Base-by-base conservation (phyloP, 2,797 vertebrate genomes). In the Acanthopagrus latus region DNA sequence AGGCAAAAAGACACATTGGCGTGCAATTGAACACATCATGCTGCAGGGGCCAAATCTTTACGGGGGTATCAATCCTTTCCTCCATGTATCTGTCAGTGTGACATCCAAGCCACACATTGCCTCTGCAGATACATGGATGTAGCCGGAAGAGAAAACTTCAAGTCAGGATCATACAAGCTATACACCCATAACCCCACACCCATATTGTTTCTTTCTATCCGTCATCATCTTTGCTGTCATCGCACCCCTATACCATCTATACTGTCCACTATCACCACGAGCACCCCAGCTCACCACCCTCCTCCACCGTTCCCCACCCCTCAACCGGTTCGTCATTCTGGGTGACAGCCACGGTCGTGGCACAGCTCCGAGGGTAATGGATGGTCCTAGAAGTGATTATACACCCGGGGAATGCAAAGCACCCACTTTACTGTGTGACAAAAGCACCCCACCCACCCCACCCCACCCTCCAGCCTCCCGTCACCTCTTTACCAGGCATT, bases 391-490 rank as follows among this genome's bases (percentile, higher is more conserved):
- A 81, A 83, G 86, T 87, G 89, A 92, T 92, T 91, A 90, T 89
- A 89, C 88, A 91, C 80, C 71, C 80, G 38, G 71, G 81, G 87
- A 91, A 93, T 92, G 89, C 88, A 93, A 92, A 92, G 89, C 77
- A 90, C 78, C 86, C 85, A 88, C 87, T 94, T 92, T 90, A 84
- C 75, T 8, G 63, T 76, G 72, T 86, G 79, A 92, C 83, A 87
- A 88, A 89, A 74, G 74, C 74, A 5, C 57, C 29, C 7, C 57
- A 51, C 57, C 10, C 27, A 27, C 27, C 27, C 68, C 59, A 44
- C n/a, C 50, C 57, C 48, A 41, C 52, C 63, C 41, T 55, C 41
- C 47, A 67, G 54, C 71, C 65, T 81, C 64, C 62, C 57, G 23
- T 75, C 77, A 78, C 78, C 85, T 83, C 79, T 86, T 80, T 76